A percentile compares a stretch with the other conserved stretches of the same genome.
These are phyloP conservation scores for Oscheius sp. DNA, from an alignment of 2,888 invertebrate species.

Conservation along the genomic window DNA sequence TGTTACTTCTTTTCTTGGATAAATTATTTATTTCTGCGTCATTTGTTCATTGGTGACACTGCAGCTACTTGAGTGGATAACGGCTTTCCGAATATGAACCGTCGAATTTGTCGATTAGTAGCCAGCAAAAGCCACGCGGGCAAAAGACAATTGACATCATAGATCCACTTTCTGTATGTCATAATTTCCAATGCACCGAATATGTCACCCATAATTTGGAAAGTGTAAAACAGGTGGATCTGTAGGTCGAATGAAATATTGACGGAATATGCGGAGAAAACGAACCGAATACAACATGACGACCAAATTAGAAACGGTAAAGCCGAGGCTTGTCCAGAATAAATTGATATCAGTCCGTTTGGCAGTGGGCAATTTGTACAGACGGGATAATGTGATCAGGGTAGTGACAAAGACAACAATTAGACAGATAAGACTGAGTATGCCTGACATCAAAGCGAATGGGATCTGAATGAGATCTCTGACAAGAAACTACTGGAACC, in stretches of 20 bases:
- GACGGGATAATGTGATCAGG: not conserved
- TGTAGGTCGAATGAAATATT: not conserved
- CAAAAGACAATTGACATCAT: constrained; percentile 10
- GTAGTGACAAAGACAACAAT: constrained; percentile 11
- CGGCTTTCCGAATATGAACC: not conserved
- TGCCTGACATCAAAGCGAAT: constrained; percentile 10
- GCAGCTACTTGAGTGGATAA: not conserved
- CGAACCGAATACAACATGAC: not conserved
- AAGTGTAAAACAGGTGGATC: not conserved
- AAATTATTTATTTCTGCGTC: not conserved
- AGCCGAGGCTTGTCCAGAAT: constrained; percentile 17
- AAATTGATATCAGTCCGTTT: not conserved
- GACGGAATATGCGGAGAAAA: not conserved
- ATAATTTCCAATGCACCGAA: not conserved
- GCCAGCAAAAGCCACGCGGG: constrained; percentile 8
- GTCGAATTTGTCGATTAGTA: constrained; percentile 1
- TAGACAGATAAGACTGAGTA: not conserved
- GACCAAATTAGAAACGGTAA: not conserved
- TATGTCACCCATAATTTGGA: not conserved
- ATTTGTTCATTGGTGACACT: not conserved
- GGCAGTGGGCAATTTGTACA: not conserved
- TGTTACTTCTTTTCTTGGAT: not conserved
- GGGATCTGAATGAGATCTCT: constrained; percentile 14
- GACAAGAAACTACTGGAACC: not conserved
- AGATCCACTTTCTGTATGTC: constrained; percentile 1